phyloP scores from a whole-genome alignment of 2,113 vertebrate genomes.

The Melanocharis versteri region DNA sequence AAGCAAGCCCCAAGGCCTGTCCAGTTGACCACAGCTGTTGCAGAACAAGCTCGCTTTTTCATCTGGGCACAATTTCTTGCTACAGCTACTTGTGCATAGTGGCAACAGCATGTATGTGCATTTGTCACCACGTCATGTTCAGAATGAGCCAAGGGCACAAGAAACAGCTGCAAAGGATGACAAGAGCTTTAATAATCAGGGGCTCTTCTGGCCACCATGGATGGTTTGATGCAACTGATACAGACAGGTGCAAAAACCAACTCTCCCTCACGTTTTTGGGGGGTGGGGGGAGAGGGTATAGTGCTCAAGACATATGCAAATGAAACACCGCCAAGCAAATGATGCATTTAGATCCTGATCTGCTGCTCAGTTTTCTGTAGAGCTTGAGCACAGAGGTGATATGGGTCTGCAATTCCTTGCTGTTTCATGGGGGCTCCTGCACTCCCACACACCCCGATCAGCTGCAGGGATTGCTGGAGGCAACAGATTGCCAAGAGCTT shows the following conservation, averaged over 20 bases:
- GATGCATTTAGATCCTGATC: background rate
- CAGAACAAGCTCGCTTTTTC: background rate
- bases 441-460: background rate
- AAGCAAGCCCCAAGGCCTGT: background rate
- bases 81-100: background rate
- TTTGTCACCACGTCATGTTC: background rate
- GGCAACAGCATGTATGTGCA: fast-evolving
- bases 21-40: fast-evolving
- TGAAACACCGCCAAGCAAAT: background rate
- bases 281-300: fast-evolving
- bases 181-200: background rate
- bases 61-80: background rate
- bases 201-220: background rate
- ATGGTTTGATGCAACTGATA: background rate
- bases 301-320: fast-evolving
- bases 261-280: background rate
- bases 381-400: background rate
- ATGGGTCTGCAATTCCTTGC: background rate
- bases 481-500: background rate
- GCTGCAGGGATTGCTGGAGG: background rate
- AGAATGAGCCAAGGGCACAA: background rate
- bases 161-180: background rate
- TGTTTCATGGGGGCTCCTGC: background rate
- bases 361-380: background rate
- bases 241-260: background rate